Evolutionary conservation across 2,888 invertebrate species (phyloP), one percentile per base, ranked within the genome.

Genomic region (Formica aserva): DNA sequence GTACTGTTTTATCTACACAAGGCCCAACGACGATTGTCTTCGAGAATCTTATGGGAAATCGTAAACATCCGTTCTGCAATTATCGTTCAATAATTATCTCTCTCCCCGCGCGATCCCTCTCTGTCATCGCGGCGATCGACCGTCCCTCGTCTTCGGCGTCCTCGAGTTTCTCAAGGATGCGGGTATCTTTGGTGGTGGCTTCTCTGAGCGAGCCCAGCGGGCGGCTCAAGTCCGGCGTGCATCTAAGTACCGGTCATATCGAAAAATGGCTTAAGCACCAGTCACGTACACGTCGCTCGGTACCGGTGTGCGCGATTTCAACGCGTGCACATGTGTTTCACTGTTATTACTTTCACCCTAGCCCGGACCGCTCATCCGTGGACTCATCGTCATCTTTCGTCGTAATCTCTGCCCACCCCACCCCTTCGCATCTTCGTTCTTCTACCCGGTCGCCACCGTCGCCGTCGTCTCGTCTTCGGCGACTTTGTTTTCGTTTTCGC

Each of bases 271-370:
- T 92, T 91, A 89, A 91, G 92, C 91, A 92, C 90, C 91, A 83
- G 92, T 92, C 93, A 93, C 92, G 93, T 93, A 92, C 83, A 84
- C 87, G 84, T 84, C 76, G 84, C 65, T 74, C 81, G 69, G 65
- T 35, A 83, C 32, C 45, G 69, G 26, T 66, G 48, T 62, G 87
- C 77, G 87, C 55, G 88, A 76, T 82, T 85, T 74, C 52, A 52
- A 71, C 66, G 75, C 55, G 88, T 74, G 85, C 81, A 84, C 75
- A 82, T 88, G 89, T 90, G 91, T 92, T 91, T 93, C 92, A 91
- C 92, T 92, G 91, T 93, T 92, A 94, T 94, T 93, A 93, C 92
- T 92, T 92, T 92, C 92, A 89, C 90, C 89, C 89, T 86, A 86
- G 86, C 85, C 85, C 86, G 52, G 57, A 41, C 75, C 72, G 35